These are phyloP conservation scores for Lutjanus campechanus DNA, from an alignment of 2,797 vertebrate genomes.

Conservation along the genomic window DNA sequence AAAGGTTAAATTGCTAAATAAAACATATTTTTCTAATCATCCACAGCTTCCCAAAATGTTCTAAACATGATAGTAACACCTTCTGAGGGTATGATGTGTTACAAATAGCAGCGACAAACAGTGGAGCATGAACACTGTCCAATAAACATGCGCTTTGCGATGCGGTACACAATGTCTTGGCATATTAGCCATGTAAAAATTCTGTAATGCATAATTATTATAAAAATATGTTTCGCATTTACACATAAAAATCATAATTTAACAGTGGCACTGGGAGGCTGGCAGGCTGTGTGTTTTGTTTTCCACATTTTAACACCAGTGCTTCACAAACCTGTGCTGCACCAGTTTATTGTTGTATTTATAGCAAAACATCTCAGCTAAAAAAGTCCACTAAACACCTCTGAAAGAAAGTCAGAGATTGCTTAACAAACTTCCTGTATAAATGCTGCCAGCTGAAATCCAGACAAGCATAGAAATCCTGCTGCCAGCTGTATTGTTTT, in stretches of 20 bases:
- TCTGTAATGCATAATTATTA: conserved; percentile 7
- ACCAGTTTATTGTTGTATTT: neutral
- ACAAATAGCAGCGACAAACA: neutral
- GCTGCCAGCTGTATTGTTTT: conserved; percentile 24
- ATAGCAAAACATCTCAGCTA: neutral
- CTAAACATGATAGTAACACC: conserved; percentile 7
- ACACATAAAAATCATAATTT: neutral
- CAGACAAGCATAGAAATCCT: conserved; percentile 6
- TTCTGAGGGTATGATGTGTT: neutral
- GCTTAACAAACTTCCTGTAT: conserved; percentile 21
- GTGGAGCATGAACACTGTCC: conserved; percentile 20
- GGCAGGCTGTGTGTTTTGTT: neutral
- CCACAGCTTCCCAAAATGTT: neutral
- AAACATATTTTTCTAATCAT: neutral
- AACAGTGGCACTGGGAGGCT: neutral
- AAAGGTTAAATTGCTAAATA: neutral
- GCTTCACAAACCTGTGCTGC: neutral
- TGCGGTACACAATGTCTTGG: conserved; percentile 12
- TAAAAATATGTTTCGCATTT: conserved; percentile 22
- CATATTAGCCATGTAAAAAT: neutral
- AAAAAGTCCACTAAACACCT: neutral
- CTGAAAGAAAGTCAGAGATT: conserved; percentile 1
- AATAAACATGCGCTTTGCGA: conserved; percentile 21
- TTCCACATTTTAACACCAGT: neutral
- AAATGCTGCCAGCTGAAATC: conserved; percentile 25